A percentile compares a stretch with the other conserved stretches of the same genome.
phyloP scores from a whole-genome alignment of 2,888 invertebrate genomes.

The Archaeoteleia sp. region DNA sequence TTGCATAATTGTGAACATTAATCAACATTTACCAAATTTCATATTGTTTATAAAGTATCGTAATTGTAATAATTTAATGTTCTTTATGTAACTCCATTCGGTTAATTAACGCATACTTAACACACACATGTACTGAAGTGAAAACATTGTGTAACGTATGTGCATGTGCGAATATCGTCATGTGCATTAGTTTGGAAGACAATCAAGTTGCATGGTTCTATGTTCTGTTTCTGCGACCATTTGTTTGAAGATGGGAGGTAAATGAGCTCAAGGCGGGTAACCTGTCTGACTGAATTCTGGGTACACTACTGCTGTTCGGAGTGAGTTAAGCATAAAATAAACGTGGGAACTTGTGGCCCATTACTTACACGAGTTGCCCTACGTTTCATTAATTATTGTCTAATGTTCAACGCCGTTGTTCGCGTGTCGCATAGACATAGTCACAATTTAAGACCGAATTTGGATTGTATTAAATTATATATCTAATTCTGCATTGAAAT shows the following conservation, averaged over 20 bases:
- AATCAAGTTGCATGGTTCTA: conserved; percentile 35
- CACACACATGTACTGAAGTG: no score
- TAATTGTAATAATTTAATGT: no score
- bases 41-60: no score
- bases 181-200: conserved; percentile 17
- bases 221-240: conserved; percentile 12
- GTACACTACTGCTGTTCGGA: conserved; percentile 32
- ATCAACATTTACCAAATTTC: no score
- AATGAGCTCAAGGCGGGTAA: conserved; percentile 38
- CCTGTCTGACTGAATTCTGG: conserved; percentile 41
- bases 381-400: conserved; percentile 38
- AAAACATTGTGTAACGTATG: no score
- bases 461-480: no score
- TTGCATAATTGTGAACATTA: no score
- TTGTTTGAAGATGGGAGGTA: conserved; percentile 20
- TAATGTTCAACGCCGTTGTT: conserved; percentile 30
- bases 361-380: conserved; percentile 32
- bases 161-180: conserved; percentile 3
- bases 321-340: conserved; percentile 44
- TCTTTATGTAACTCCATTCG: no score
- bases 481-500: no score
- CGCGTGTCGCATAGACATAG: conserved; percentile 17
- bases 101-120: no score
- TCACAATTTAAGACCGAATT: conserved; percentile 17
- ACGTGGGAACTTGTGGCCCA: conserved; percentile 33